Conservation (phyloP, 2,113 vertebrate genomes). For the Corynorhinus townsendii region DNA sequence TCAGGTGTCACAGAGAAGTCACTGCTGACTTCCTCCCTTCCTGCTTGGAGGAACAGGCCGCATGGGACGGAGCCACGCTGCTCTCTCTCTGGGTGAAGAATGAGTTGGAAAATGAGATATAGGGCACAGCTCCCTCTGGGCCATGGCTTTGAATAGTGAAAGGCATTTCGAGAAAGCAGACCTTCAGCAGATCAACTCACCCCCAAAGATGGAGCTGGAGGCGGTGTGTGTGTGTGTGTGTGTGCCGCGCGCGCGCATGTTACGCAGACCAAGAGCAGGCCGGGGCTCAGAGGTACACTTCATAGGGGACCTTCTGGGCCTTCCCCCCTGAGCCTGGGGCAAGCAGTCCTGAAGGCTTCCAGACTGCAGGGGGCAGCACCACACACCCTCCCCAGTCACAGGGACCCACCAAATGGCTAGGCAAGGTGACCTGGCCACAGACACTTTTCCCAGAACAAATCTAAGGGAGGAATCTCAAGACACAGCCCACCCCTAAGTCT, state of each 20-base stretch:
- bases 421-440: neutral
- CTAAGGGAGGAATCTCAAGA: neutral
- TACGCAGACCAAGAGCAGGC: neutral
- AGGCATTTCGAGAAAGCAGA: neutral
- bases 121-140: neutral
- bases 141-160: neutral
- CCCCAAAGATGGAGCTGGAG: neutral
- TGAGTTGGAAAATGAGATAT: neutral
- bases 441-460: neutral
- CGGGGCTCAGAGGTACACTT: neutral
- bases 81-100: neutral
- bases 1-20: neutral
- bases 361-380: constrained; percentile 5
- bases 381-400: neutral
- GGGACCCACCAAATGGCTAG: neutral
- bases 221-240: too few relatives aligned
- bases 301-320: neutral
- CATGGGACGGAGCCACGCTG: neutral
- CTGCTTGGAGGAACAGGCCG: neutral
- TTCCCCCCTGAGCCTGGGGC: neutral
- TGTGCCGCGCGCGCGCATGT: too few relatives aligned
- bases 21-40: neutral
- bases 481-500: neutral
- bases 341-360: neutral
- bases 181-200: neutral